Conservation (phyloP, 2,888 invertebrate genomes). For the Ophion ellenae region DNA sequence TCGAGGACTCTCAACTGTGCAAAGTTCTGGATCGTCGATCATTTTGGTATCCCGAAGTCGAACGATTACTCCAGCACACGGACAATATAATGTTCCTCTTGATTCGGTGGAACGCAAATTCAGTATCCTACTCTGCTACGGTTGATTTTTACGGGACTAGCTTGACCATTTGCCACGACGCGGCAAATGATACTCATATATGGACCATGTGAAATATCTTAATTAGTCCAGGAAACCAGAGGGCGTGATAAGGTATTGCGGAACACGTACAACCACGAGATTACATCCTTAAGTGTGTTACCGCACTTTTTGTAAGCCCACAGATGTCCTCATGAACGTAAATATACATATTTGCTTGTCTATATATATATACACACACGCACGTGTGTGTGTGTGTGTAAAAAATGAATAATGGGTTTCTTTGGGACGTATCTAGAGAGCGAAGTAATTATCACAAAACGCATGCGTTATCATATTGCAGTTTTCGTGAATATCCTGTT, state of each 20-base stretch:
- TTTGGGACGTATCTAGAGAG: not conserved
- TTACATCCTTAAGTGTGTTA: slow-evolving; percentile 33
- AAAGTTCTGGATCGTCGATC: slow-evolving; percentile 25
- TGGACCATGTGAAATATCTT: slow-evolving; percentile 39
- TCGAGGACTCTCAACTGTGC: slow-evolving; percentile 65
- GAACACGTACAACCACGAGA: slow-evolving; percentile 49
- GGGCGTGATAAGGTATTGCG: slow-evolving; percentile 45
- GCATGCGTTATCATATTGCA: not conserved
- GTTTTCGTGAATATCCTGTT: not conserved
- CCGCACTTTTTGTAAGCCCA: slow-evolving; percentile 9
- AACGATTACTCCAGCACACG: not conserved
- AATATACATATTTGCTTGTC: not conserved
- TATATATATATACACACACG: not conserved
- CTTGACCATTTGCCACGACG: slow-evolving; percentile 41
- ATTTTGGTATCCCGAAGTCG: slow-evolving; percentile 3
- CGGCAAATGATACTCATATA: slow-evolving; percentile 38
- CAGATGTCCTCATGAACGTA: not conserved
- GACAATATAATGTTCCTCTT: not conserved
- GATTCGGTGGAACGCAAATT: not conserved
- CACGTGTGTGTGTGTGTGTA: not conserved
- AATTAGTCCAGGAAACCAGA: slow-evolving; percentile 62
- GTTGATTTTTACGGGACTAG: not conserved
- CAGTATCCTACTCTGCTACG: not conserved
- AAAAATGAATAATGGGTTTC: slow-evolving; percentile 22
- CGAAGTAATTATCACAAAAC: not conserved